Percentiles rank a stretch among this genome's conserved stretches.
phyloP scores from a whole-genome alignment of 2,888 invertebrate species.

The Octodonta nipae region DNA sequence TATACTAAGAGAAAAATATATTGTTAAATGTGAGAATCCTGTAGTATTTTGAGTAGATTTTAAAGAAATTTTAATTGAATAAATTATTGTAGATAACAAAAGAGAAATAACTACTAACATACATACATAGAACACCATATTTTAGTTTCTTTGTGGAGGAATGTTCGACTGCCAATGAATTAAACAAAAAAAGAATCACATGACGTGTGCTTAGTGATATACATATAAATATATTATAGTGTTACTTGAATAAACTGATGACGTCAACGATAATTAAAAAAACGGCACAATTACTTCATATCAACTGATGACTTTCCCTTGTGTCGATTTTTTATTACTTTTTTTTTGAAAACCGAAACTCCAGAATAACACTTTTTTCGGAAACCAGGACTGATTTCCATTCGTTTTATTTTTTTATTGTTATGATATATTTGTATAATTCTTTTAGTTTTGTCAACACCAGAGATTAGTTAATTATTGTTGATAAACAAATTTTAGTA shows the following conservation, averaged over 20 bases:
- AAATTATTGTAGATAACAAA: no score
- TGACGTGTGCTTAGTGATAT: conserved; percentile 31
- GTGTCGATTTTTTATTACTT: conserved; percentile 15
- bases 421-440: no score
- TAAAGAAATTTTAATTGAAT: conserved; percentile 16
- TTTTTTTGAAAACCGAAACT: conserved; percentile 4
- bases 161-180: conserved; percentile 31
- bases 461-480: no score
- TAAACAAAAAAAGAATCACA: no score
- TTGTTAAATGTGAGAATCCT: conserved; percentile 35
- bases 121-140: conserved; percentile 24
- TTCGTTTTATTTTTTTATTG: background rate
- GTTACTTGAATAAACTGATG: conserved; percentile 22
- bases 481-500: no score
- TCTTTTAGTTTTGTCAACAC: no score
- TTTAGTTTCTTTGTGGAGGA: conserved; percentile 28
- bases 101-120: no score
- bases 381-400: conserved; percentile 5
- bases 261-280: conserved; percentile 28
- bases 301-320: conserved; percentile 27
- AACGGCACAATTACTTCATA: conserved; percentile 34
- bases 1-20: conserved; percentile 24
- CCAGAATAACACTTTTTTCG: conserved; percentile 9
- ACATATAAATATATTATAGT: conserved; percentile 24
- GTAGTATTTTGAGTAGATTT: conserved; percentile 33